These are phyloP conservation scores for Lasiurus cinereus DNA, from an alignment of 2,113 vertebrate genomes.

Conservation along the genomic window DNA sequence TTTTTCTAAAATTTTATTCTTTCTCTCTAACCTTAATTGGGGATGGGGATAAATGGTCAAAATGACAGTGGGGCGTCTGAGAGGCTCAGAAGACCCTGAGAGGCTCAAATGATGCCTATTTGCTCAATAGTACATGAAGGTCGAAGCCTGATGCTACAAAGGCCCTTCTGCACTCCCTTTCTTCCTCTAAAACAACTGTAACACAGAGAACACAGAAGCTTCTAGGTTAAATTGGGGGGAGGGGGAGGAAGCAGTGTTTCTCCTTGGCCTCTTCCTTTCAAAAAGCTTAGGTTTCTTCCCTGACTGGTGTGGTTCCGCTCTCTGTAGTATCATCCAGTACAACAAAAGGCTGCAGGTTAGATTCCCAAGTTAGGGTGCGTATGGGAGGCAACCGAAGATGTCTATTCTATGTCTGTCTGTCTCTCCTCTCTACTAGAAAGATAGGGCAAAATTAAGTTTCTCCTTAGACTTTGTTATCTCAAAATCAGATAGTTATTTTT, in stretches of 20 bases:
- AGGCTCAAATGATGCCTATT: background rate
- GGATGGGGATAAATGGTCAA: background rate
- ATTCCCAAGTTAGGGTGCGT: background rate
- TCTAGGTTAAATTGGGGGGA: background rate
- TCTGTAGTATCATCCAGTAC: background rate
- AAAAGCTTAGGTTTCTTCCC: background rate
- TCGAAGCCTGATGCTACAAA: background rate
- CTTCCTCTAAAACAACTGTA: background rate
- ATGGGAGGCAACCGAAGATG: background rate
- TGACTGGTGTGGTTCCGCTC: background rate
- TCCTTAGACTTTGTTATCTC: constrained; percentile 7
- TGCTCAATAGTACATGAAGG: background rate
- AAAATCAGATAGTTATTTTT: background rate
- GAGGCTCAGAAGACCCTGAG: background rate
- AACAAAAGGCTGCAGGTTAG: background rate
- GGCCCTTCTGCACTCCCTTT: constrained; percentile 23
- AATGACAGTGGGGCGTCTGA: background rate
- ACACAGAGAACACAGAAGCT: background rate
- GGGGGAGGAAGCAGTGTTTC: background rate
- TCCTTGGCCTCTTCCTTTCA: background rate
- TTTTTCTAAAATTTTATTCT: background rate
- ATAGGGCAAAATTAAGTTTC: background rate
- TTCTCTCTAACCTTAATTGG: background rate
- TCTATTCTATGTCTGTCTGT: background rate
- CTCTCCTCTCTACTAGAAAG: background rate